phyloP scores from a whole-genome alignment of 2,888 invertebrate species.

The Myathropa florea region DNA sequence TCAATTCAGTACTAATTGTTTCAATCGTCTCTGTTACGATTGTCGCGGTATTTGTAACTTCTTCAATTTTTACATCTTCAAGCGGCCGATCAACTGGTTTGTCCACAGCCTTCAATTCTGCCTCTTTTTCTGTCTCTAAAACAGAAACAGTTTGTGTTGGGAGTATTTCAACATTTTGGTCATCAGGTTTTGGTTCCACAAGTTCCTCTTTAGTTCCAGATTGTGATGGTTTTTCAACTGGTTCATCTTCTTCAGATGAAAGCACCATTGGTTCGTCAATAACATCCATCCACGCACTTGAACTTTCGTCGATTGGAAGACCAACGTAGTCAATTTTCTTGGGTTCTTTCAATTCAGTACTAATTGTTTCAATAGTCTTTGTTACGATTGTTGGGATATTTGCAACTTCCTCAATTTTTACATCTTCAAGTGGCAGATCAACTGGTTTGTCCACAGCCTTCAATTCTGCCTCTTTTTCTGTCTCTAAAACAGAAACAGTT shows the following conservation, averaged over 20 bases:
- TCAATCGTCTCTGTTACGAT: no score
- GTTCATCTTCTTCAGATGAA: slow-evolving; percentile 72
- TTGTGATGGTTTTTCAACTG: slow-evolving; percentile 21
- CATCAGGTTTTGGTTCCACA: background rate
- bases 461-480: background rate
- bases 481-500: background rate
- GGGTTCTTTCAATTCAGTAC: background rate
- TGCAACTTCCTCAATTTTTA: slow-evolving; percentile 38
- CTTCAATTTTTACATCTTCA: background rate
- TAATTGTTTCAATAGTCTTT: background rate
- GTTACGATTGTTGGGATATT: background rate
- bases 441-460: background rate
- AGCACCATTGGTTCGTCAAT: slow-evolving; percentile 53
- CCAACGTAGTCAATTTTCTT: slow-evolving; percentile 61
- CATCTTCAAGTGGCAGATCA: background rate
- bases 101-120: background rate
- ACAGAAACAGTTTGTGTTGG: background rate
- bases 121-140: background rate
- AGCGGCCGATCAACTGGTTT: background rate
- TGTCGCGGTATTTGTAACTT: background rate
- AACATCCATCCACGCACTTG: slow-evolving; percentile 74
- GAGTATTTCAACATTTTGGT: background rate
- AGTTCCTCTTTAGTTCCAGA: background rate
- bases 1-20: background rate
- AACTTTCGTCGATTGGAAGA: slow-evolving; percentile 72